Conservation (phyloP, 2,797 vertebrate species). For the Moxostoma hubbsi region DNA sequence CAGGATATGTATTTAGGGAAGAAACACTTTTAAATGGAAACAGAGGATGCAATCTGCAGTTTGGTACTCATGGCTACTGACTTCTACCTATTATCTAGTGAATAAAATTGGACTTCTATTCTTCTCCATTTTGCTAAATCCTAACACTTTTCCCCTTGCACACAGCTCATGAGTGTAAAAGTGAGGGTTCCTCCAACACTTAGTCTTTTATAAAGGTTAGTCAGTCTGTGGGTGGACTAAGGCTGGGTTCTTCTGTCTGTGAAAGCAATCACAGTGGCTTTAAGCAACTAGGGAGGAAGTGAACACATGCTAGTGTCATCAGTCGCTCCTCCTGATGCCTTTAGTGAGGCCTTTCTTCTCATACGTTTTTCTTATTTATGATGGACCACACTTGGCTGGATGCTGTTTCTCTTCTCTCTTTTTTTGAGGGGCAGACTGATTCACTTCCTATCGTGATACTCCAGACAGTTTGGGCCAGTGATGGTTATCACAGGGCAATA, state of each 20-base stretch:
- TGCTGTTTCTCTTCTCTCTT: slow-evolving; percentile 18
- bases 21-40: background rate
- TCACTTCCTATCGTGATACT: slow-evolving; percentile 12
- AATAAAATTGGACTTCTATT: background rate
- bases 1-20: background rate
- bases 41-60: background rate
- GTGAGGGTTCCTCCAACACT: background rate
- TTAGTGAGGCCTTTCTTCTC: slow-evolving; percentile 49
- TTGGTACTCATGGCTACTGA: background rate
- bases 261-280: slow-evolving; percentile 60
- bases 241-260: slow-evolving; percentile 52
- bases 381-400: slow-evolving; percentile 36
- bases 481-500: slow-evolving; percentile 34
- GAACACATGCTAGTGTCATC: slow-evolving; percentile 65
- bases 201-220: slow-evolving; percentile 38
- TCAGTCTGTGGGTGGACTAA: slow-evolving; percentile 46
- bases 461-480: slow-evolving; percentile 19
- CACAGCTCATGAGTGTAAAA: slow-evolving; percentile 20
- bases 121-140: background rate
- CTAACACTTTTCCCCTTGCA: background rate
- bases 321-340: slow-evolving; percentile 53
- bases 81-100: background rate
- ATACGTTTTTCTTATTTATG: slow-evolving; percentile 47
- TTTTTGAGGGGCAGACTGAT: slow-evolving; percentile 27
- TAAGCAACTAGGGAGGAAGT: slow-evolving; percentile 45